Conservation (phyloP, 2,888 invertebrate species). For the Celastrina argiolus region DNA sequence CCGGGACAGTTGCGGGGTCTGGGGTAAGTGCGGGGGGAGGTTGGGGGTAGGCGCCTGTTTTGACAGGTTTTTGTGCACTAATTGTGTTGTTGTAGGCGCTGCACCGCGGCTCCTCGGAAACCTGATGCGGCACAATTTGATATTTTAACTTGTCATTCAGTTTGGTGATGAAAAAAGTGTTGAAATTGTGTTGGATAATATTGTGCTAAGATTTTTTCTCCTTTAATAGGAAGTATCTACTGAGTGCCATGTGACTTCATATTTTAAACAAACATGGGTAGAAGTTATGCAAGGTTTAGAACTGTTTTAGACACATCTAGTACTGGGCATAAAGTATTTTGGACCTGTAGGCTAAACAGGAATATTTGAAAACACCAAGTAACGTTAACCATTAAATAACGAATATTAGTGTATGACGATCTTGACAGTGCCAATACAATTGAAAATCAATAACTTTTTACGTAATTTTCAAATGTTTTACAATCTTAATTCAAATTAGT, state of each 20-base stretch:
- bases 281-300: no score
- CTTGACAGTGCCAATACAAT: no score
- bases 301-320: no score
- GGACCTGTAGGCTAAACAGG: no score
- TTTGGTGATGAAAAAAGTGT: not conserved
- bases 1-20: not conserved
- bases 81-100: conserved; percentile 17
- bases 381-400: no score
- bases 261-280: not conserved
- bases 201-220: not conserved
- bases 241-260: not conserved
- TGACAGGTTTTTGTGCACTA: conserved; percentile 31
- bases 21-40: not conserved
- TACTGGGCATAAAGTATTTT: no score
- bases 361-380: no score
- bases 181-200: not conserved
- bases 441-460: no score
- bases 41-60: conserved; percentile 25
- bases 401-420: no score
- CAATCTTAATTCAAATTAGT: no score
- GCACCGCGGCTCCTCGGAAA: conserved; percentile 30
- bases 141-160: not conserved
- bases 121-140: conserved; percentile 29
- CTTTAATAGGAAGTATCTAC: not conserved
- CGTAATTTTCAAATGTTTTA: no score